phyloP scores from a whole-genome alignment of 2,797 vertebrate species.

The Atherinosoma microstoma region DNA sequence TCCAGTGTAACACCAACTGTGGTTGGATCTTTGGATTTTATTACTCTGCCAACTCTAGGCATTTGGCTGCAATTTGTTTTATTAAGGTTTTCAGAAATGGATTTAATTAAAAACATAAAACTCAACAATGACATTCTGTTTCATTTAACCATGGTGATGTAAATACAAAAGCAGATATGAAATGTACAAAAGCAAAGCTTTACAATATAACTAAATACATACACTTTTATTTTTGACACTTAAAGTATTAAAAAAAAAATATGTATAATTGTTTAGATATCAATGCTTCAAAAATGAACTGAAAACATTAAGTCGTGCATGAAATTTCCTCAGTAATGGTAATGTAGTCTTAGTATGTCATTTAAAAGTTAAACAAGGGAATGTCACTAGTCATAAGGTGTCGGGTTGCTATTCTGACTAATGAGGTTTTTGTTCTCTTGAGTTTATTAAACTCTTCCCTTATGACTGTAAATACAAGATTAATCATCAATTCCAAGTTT shows the following conservation, averaged over 20 bases:
- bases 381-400: neutral
- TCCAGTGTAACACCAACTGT: neutral
- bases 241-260: neutral
- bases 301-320: neutral
- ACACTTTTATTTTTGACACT: neutral
- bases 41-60: neutral
- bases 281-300: neutral
- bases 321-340: neutral
- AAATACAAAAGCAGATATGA: neutral
- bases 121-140: neutral
- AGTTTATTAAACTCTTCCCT: neutral
- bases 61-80: neutral
- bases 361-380: neutral
- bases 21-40: neutral
- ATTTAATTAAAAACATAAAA: neutral
- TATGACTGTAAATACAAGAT: neutral
- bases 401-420: neutral
- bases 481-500: constrained; percentile 1
- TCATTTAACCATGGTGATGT: neutral
- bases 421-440: neutral
- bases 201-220: neutral
- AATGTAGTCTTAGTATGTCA: neutral
- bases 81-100: neutral
- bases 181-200: neutral
- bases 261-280: neutral